Percentiles rank a stretch among this genome's conserved stretches.
Conservation (phyloP, 2,888 invertebrate species). For the Metellina segmentata region DNA sequence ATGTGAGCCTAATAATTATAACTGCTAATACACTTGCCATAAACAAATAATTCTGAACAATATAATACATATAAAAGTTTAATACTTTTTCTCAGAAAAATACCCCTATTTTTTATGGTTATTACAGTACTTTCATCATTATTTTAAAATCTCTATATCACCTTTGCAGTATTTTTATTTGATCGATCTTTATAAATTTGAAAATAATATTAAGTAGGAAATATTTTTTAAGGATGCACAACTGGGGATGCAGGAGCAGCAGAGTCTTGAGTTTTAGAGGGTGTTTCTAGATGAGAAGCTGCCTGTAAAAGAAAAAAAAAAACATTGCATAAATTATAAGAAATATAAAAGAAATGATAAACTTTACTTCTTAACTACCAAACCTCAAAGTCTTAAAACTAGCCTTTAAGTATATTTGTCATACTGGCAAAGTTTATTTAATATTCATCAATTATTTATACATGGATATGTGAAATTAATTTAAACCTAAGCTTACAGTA, state of each 20-base stretch:
- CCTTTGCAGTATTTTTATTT: background rate
- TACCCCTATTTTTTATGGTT: background rate
- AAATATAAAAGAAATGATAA: too few species aligned
- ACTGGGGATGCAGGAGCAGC: background rate
- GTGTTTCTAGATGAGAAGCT: background rate
- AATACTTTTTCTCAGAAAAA: background rate
- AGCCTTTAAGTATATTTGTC: too few species aligned
- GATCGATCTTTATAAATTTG: background rate
- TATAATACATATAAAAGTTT: too few species aligned
- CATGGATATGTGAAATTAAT: too few species aligned
- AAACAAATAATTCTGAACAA: too few species aligned
- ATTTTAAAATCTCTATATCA: constrained; percentile 7
- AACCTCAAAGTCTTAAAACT: too few species aligned
- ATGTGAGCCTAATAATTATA: too few species aligned
- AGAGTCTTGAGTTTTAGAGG: background rate
- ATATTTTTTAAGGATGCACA: background rate
- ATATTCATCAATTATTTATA: background rate
- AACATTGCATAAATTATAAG: background rate
- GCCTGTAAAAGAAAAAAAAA: background rate
- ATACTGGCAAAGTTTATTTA: background rate
- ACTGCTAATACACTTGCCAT: too few species aligned
- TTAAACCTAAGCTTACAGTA: too few species aligned
- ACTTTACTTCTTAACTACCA: too few species aligned
- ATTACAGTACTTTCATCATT: background rate
- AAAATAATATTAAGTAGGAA: background rate